phyloP scores from a whole-genome alignment of 2,113 vertebrate species.

The Actinemys pallida region DNA sequence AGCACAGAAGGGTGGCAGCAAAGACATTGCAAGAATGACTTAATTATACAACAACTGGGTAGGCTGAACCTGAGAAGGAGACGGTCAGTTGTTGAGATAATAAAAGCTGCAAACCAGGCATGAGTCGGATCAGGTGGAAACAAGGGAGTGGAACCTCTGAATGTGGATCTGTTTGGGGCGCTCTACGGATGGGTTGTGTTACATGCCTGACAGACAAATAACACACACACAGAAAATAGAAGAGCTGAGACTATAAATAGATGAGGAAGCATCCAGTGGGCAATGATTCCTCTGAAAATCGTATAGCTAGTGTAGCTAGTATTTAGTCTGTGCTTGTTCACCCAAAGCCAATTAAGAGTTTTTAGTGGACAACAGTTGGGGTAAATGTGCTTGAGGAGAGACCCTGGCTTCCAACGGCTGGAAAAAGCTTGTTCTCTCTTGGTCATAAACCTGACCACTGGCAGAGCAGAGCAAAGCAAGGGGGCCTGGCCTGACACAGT shows the following conservation, averaged over 20 bases:
- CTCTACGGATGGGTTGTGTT: neutral
- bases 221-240: neutral
- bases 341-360: neutral
- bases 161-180: neutral
- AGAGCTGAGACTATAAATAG: neutral
- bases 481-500: neutral
- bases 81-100: no score
- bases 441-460: neutral
- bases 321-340: neutral
- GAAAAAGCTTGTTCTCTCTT: neutral
- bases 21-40: neutral
- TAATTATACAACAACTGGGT: neutral
- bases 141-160: neutral
- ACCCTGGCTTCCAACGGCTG: no score
- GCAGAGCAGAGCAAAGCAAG: neutral
- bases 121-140: neutral
- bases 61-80: neutral
- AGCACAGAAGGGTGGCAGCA: no score
- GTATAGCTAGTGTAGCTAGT: no score
- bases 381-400: neutral
- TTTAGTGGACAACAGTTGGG: neutral
- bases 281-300: neutral
- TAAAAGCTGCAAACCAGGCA: neutral
- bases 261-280: accelerated
- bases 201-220: accelerated